phyloP scores from a whole-genome alignment of 1,140 invertebrate species.

The Cyphomyrmex costatus region DNA sequence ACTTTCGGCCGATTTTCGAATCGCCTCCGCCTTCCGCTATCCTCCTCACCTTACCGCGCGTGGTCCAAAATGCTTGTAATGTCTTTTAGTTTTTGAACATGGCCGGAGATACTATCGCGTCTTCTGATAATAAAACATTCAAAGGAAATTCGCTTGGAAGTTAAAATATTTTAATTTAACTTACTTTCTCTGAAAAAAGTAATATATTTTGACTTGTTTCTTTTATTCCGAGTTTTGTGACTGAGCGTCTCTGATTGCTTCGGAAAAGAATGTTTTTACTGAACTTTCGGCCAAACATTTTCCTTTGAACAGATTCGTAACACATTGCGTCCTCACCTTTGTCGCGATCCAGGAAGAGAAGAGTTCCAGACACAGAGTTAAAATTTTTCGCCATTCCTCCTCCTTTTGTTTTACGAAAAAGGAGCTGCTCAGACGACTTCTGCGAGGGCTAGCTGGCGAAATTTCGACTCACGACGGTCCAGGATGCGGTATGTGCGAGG shows the following conservation, averaged over 20 bases:
- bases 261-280: slow-evolving; percentile 2
- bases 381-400: slow-evolving; percentile 7
- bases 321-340: slow-evolving; percentile 38
- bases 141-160: neutral
- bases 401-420: slow-evolving; percentile 52
- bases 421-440: slow-evolving; percentile 51
- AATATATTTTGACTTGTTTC: neutral
- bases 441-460: slow-evolving; percentile 51
- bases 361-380: slow-evolving; percentile 6
- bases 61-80: no score
- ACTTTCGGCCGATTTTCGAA: no score
- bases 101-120: no score
- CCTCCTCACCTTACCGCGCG: no score
- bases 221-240: neutral
- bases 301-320: neutral
- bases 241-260: neutral
- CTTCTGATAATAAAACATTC: neutral
- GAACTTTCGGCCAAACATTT: slow-evolving; percentile 21
- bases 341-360: slow-evolving; percentile 34
- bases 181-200: neutral
- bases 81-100: no score
- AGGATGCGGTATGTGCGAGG: slow-evolving; percentile 66
- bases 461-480: slow-evolving; percentile 67
- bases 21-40: no score
- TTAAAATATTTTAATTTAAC: slow-evolving; percentile 21